phyloP scores from a whole-genome alignment of 35 echinoderm and acorn worm species.

The Diadema setosum region DNA sequence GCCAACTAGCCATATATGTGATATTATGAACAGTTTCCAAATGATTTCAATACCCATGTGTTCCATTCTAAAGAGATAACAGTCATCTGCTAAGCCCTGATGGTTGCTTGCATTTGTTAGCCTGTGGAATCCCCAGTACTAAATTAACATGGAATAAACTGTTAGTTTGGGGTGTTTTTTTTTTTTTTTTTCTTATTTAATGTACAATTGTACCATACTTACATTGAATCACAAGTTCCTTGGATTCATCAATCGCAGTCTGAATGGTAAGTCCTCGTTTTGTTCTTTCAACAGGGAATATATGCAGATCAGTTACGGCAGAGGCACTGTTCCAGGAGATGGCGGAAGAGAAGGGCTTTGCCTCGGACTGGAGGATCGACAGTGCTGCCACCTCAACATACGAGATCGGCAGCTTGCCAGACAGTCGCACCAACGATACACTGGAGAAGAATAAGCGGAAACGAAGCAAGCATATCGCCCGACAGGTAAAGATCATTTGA shows the following conservation, averaged over 20 bases:
- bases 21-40: no score
- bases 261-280: background rate
- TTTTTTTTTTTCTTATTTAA: background rate
- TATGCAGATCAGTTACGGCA: conserved; percentile 64
- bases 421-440: conserved; percentile 49
- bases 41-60: no score
- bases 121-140: background rate
- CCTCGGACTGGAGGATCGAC: conserved; percentile 64
- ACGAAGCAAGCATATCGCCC: conserved; percentile 32
- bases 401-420: conserved; percentile 72
- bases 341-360: background rate
- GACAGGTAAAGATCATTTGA: conserved; percentile 29
- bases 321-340: conserved; percentile 43
- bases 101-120: background rate
- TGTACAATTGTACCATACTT: background rate
- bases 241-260: background rate
- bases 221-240: background rate
- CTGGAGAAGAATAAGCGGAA: conserved; percentile 6
- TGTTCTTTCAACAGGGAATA: conserved; percentile 48
- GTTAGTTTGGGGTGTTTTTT: background rate
- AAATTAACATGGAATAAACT: background rate
- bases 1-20: no score
- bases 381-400: conserved; percentile 80
- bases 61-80: no score
- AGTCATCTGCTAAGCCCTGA: no score